Conservation (phyloP, 2,797 vertebrate species). For the Trachurus trachurus region DNA sequence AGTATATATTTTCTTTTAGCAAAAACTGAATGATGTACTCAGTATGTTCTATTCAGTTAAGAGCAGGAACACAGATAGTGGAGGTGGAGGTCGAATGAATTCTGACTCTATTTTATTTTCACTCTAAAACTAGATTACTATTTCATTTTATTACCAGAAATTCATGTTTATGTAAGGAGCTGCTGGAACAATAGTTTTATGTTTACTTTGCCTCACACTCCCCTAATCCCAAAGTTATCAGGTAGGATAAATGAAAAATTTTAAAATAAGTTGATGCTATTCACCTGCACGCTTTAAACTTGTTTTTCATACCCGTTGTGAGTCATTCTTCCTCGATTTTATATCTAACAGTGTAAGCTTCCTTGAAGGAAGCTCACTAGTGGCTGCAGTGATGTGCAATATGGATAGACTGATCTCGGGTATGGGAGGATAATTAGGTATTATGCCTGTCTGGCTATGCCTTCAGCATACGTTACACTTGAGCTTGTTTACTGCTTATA, state of each 20-base stretch:
- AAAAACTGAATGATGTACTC: not conserved
- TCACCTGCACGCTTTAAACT: constrained; percentile 6
- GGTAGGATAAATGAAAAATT: constrained; percentile 24
- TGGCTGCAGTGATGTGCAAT: constrained; percentile 34
- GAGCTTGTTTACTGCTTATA: constrained; percentile 41
- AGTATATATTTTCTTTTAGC: constrained; percentile 10
- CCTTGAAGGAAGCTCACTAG: constrained; percentile 12
- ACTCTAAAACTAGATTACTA: not conserved
- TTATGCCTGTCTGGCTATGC: constrained; percentile 22
- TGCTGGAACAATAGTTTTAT: constrained; percentile 5
- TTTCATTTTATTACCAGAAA: not conserved
- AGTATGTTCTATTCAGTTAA: not conserved
- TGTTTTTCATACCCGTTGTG: not conserved
- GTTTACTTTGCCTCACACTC: constrained; percentile 21
- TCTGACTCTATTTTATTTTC: constrained; percentile 20
- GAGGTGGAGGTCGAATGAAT: constrained; percentile 1
- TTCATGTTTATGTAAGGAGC: constrained; percentile 10
- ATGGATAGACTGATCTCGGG: constrained; percentile 28
- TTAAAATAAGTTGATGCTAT: constrained; percentile 17
- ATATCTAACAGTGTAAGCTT: constrained; percentile 14
- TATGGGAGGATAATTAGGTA: constrained; percentile 37
- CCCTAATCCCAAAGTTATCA: constrained; percentile 8
- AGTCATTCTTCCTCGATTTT: constrained; percentile 18
- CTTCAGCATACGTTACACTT: constrained; percentile 23
- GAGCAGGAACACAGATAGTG: not conserved